A percentile compares a stretch with the other conserved stretches of the same genome.
Evolutionary conservation across 2,888 invertebrate species (phyloP).

Genomic region (Hemithea aestivaria): DNA sequence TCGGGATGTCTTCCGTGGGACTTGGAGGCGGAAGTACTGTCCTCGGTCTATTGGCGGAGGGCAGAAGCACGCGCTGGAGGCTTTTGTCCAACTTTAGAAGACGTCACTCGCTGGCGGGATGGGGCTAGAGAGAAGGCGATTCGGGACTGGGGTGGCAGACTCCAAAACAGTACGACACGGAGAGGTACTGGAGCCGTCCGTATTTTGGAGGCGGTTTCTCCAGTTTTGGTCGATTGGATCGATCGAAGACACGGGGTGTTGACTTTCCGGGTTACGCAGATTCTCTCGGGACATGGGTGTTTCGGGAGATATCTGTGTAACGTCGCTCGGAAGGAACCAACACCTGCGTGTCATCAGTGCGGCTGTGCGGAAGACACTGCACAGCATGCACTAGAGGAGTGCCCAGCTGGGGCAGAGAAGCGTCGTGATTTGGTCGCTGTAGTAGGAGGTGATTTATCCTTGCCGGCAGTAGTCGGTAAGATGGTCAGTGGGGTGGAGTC

Average conservation of each 20-base stretch:
- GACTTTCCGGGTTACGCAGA: neutral
- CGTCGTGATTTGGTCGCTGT: neutral
- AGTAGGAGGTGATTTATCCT: constrained; percentile 2
- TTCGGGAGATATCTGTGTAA: neutral
- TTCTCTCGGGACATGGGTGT: neutral
- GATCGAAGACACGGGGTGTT: neutral
- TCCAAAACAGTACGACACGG: too few relatives aligned
- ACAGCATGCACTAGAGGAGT: neutral
- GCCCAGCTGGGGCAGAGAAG: constrained; percentile 1
- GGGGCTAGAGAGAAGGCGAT: too few relatives aligned
- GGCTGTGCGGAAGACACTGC: neutral
- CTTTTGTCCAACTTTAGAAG: too few relatives aligned
- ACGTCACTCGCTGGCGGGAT: too few relatives aligned
- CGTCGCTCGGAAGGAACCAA: neutral
- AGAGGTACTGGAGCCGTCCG: too few relatives aligned
- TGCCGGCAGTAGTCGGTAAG: constrained; percentile 6
- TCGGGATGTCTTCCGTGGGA: too few relatives aligned
- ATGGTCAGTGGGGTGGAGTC: constrained; percentile 12
- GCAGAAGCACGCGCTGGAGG: too few relatives aligned
- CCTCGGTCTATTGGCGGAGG: too few relatives aligned
- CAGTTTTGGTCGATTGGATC: neutral
- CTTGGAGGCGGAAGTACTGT: too few relatives aligned
- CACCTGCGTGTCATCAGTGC: neutral
- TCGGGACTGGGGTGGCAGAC: too few relatives aligned
- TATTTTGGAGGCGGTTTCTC: neutral